These are phyloP conservation scores for Scyliorhinus canicula DNA, from an alignment of 2,797 vertebrate species.

Conservation along the genomic window DNA sequence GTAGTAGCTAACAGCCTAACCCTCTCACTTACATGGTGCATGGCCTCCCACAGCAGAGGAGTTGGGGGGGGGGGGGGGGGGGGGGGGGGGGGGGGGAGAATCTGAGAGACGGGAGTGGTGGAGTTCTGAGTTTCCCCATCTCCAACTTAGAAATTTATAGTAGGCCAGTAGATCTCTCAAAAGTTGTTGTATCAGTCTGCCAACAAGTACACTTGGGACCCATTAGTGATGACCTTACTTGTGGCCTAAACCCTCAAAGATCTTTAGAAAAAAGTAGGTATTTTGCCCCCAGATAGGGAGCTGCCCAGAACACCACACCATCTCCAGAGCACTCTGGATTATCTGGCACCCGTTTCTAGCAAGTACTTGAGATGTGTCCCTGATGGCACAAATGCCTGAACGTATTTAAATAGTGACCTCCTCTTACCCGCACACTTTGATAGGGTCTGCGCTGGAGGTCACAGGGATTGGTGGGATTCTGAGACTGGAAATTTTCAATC, in stretches of 20 bases:
- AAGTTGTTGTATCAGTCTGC: neutral
- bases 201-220: neutral
- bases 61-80: neutral
- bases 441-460: neutral
- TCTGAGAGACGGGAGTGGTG: neutral
- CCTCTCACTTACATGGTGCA: neutral
- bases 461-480: neutral
- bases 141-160: neutral
- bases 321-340: neutral
- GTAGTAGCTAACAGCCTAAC: neutral
- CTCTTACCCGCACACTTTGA: neutral
- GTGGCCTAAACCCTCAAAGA: neutral
- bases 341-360: neutral
- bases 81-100: neutral
- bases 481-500: neutral
- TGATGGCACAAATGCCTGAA: neutral
- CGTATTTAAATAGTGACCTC: neutral
- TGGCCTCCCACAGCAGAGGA: neutral
- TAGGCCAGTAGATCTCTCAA: neutral
- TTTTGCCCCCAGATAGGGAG: too few relatives aligned
- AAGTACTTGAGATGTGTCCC: neutral
- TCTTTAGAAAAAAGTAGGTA: too few relatives aligned
- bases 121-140: neutral
- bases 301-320: too few relatives aligned
- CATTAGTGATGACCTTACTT: neutral